Conservation (phyloP, 1,140 invertebrate genomes). For the Brachionus angularis region DNA sequence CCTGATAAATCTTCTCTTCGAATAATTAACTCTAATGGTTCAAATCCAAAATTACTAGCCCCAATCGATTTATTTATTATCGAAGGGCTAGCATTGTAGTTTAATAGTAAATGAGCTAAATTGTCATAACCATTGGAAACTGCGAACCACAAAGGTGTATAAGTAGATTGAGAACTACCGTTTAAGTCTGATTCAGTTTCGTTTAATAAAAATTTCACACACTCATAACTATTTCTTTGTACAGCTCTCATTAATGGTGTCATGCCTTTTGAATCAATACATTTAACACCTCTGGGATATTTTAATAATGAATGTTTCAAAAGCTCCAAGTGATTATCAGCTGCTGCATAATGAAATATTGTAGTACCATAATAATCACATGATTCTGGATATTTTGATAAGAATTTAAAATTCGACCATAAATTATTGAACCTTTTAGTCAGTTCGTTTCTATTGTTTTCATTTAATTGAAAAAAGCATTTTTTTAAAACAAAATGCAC, state of each 20-base stretch:
- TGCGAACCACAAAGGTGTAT: constrained; percentile 36
- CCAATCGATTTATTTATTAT: constrained; percentile 20
- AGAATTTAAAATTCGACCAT: constrained; percentile 41
- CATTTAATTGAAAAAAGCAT: background rate
- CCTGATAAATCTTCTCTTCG: constrained; percentile 8
- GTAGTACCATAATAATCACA: constrained; percentile 41
- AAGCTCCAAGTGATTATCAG: constrained; percentile 1
- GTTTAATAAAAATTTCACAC: constrained; percentile 34
- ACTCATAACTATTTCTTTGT: constrained; percentile 10
- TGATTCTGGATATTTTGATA: constrained; percentile 27
- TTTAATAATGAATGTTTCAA: constrained; percentile 16
- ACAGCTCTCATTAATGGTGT: constrained; percentile 40
- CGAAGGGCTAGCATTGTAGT: constrained; percentile 24
- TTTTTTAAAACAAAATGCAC: constrained; percentile 27
- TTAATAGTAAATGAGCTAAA: constrained; percentile 1
- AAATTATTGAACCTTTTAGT: background rate
- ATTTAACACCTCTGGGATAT: constrained; percentile 2
- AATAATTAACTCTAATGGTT: too few species aligned
- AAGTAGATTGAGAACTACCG: constrained; percentile 22
- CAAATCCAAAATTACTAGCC: background rate
- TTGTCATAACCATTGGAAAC: constrained; percentile 30
- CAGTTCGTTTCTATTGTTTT: background rate
- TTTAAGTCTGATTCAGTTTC: constrained; percentile 36
- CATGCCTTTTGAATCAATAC: constrained; percentile 42
- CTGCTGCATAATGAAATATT: constrained; percentile 40